These are phyloP conservation scores for Zaprionus ghesquierei DNA, from an alignment of 1,140 invertebrate genomes.

Conservation along the genomic window DNA sequence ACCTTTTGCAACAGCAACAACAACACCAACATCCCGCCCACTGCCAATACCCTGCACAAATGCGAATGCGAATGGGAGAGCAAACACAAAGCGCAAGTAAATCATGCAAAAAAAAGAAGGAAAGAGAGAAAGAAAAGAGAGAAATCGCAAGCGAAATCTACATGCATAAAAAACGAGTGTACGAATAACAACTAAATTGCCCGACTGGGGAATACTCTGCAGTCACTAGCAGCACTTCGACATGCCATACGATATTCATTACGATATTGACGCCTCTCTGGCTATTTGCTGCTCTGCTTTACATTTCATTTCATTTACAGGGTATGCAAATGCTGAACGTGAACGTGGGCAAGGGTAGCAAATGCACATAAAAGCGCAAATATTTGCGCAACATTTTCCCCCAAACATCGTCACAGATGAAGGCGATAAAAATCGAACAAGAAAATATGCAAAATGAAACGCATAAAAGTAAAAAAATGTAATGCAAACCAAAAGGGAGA, in stretches of 20 bases:
- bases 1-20: slow-evolving; percentile 47
- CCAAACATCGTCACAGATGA: slow-evolving; percentile 57
- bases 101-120: slow-evolving; percentile 46
- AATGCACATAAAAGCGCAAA: slow-evolving; percentile 76
- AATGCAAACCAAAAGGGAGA: slow-evolving; percentile 23
- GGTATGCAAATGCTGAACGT: slow-evolving; percentile 1
- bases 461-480: slow-evolving; percentile 49
- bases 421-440: slow-evolving; percentile 73
- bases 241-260: neutral
- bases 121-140: slow-evolving; percentile 31
- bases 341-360: neutral
- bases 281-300: neutral
- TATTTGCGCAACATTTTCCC: slow-evolving; percentile 73
- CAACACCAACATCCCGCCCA: slow-evolving; percentile 28
- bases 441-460: slow-evolving; percentile 72
- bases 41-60: slow-evolving; percentile 35
- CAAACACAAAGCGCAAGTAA: slow-evolving; percentile 71
- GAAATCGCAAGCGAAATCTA: slow-evolving; percentile 50
- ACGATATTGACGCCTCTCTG: neutral
- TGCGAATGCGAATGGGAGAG: slow-evolving; percentile 28
- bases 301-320: neutral
- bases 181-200: neutral
- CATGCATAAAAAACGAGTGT: slow-evolving; percentile 55
- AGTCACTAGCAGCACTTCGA: no score
- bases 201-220: neutral